phyloP scores from a whole-genome alignment of 2,113 vertebrate species.

The Scophthalmus maximus region DNA sequence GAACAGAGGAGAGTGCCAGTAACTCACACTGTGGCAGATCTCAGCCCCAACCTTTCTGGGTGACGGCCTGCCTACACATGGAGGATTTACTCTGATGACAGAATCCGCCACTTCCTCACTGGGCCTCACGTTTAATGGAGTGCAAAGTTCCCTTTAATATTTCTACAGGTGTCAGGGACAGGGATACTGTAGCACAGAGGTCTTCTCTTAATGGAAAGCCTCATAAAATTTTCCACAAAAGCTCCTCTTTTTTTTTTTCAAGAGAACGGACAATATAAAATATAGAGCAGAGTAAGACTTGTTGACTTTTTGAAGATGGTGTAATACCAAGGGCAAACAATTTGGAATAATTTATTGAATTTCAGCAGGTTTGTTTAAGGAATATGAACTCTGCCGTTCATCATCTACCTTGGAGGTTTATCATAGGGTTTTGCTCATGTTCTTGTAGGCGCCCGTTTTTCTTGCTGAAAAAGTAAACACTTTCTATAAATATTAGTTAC shows the following conservation, averaged over 20 bases:
- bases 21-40: conserved; percentile 59
- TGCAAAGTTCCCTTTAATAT: conserved; percentile 70
- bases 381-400: conserved; percentile 14
- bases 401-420: conserved; percentile 14
- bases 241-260: conserved; percentile 26
- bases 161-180: conserved; percentile 64
- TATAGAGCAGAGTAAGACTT: conserved; percentile 9
- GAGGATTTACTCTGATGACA: conserved; percentile 58
- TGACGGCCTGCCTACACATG: conserved; percentile 46
- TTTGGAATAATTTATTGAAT: conserved; percentile 12
- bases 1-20: conserved; percentile 46
- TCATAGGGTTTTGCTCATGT: neutral
- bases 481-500: neutral
- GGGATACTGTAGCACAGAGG: conserved; percentile 30
- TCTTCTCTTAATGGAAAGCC: conserved; percentile 40
- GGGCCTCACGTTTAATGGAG: conserved; percentile 70
- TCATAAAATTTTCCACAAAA: conserved; percentile 27
- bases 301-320: conserved; percentile 5
- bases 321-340: neutral
- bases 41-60: conserved; percentile 45
- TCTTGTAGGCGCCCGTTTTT: conserved; percentile 5
- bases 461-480: conserved; percentile 6
- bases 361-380: conserved; percentile 36
- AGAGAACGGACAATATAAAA: conserved; percentile 14
- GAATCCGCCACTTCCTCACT: conserved; percentile 27